Percentiles rank a stretch among this genome's conserved stretches.
phyloP scores from a whole-genome alignment of 2,888 invertebrate genomes.

The Polietes domitor region DNA sequence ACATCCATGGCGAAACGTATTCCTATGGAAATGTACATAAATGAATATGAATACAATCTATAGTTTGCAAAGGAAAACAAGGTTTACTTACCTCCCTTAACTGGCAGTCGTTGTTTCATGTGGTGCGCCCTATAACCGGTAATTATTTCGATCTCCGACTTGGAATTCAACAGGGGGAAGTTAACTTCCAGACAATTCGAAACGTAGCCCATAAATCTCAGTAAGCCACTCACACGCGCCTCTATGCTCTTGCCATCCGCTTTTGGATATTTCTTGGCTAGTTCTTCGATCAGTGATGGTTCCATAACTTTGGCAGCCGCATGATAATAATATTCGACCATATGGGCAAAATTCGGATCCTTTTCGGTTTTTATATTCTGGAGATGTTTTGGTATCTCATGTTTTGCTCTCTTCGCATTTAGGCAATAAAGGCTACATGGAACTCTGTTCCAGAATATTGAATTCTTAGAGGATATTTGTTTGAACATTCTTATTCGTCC shows the following conservation, averaged over 20 bases:
- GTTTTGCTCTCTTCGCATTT: conserved; percentile 66
- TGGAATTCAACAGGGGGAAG: conserved; percentile 74
- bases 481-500: too few relatives aligned
- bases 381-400: conserved; percentile 76
- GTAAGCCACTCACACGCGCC: conserved; percentile 74
- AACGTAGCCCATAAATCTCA: conserved; percentile 74
- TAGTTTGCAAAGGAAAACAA: background rate
- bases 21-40: conserved; percentile 85
- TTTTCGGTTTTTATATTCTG: conserved; percentile 70
- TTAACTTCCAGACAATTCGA: conserved; percentile 74
- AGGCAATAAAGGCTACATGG: background rate
- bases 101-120: conserved; percentile 75
- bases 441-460: background rate
- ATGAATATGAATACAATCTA: background rate
- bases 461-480: background rate
- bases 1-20: conserved; percentile 97
- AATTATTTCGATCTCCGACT: conserved; percentile 77
- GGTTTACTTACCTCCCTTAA: conserved; percentile 78
- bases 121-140: conserved; percentile 79
- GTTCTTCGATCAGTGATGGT: conserved; percentile 72
- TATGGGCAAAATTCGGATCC: conserved; percentile 74
- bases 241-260: conserved; percentile 70
- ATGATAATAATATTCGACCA: conserved; percentile 78
- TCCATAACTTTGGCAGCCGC: conserved; percentile 76
- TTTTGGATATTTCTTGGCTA: conserved; percentile 73